phyloP scores from a whole-genome alignment of 2,113 vertebrate species.

The Lethenteron camtschaticum region DNA sequence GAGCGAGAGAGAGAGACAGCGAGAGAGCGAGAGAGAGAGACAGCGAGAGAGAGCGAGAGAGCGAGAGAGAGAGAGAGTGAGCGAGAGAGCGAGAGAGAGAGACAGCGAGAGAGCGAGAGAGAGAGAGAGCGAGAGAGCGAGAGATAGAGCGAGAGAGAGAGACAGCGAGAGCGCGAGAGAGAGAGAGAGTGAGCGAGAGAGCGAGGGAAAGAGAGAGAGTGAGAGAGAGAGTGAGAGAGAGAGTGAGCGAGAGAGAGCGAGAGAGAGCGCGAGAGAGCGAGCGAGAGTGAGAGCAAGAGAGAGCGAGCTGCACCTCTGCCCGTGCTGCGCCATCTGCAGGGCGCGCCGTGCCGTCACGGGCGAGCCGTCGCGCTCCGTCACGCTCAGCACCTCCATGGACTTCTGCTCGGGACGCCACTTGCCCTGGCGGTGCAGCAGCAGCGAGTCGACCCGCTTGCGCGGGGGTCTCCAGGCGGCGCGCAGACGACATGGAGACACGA shows the following conservation, averaged over 20 bases:
- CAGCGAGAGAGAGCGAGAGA: constrained; percentile 11
- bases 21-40: constrained; percentile 8
- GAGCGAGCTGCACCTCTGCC: constrained; percentile 37
- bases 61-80: too few species aligned
- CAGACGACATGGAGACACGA: not conserved
- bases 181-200: constrained; percentile 11
- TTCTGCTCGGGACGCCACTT: constrained; percentile 60
- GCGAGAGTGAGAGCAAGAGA: too few species aligned
- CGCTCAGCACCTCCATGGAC: constrained; percentile 63
- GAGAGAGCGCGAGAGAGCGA: too few species aligned
- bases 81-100: too few species aligned
- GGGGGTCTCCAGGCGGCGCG: constrained; percentile 30
- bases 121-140: not conserved
- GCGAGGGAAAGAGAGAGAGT: constrained; percentile 19
- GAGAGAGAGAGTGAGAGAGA: constrained; percentile 7
- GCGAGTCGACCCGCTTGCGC: constrained; percentile 61
- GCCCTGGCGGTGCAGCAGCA: constrained; percentile 58
- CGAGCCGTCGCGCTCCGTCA: constrained; percentile 63
- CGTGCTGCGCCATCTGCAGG: constrained; percentile 60
- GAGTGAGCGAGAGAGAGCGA: too few species aligned
- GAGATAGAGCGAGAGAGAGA: constrained; percentile 20
- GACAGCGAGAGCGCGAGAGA: constrained; percentile 10
- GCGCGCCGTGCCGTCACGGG: constrained; percentile 56
- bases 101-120: too few species aligned
- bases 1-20: constrained; percentile 15